Percentiles rank a stretch among this genome's conserved stretches.
Conservation (phyloP, 2,888 invertebrate species). For the Cheilosia pagana region DNA sequence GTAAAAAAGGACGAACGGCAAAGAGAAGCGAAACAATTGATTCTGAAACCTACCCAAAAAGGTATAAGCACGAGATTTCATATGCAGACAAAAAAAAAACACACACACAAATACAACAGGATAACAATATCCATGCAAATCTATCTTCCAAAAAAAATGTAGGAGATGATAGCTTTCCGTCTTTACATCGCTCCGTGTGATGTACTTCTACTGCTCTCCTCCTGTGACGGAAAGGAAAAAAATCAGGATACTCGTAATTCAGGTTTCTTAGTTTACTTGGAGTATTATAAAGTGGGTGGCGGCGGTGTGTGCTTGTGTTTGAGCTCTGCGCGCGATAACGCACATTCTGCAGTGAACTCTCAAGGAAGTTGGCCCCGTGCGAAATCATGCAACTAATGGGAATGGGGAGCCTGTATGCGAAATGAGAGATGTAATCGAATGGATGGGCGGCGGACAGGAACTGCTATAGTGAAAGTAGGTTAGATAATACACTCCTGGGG, state of each 20-base stretch:
- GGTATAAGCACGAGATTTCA: conserved; percentile 1
- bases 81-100: not conserved
- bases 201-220: conserved; percentile 12
- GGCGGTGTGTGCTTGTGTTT: conserved; percentile 19
- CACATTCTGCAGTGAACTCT: conserved; percentile 45
- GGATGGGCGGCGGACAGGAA: conserved; percentile 14
- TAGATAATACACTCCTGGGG: conserved; percentile 32
- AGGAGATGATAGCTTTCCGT: conserved; percentile 41
- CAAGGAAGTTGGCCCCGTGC: conserved; percentile 13
- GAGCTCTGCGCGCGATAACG: conserved; percentile 45
- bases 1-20: conserved; percentile 1
- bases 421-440: conserved; percentile 52
- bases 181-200: conserved; percentile 21
- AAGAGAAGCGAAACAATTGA: conserved; percentile 30
- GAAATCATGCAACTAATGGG: conserved; percentile 57
- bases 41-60: conserved; percentile 25
- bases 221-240: conserved; percentile 3
- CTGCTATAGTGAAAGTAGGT: conserved; percentile 19
- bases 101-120: not conserved
- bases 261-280: conserved; percentile 37
- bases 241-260: conserved; percentile 28
- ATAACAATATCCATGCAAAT: conserved; percentile 67
- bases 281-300: conserved; percentile 37
- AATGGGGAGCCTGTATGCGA: conserved; percentile 38
- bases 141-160: conserved; percentile 18